phyloP scores from a whole-genome alignment of 2,113 vertebrate genomes.

The Alexandromys fortis region DNA sequence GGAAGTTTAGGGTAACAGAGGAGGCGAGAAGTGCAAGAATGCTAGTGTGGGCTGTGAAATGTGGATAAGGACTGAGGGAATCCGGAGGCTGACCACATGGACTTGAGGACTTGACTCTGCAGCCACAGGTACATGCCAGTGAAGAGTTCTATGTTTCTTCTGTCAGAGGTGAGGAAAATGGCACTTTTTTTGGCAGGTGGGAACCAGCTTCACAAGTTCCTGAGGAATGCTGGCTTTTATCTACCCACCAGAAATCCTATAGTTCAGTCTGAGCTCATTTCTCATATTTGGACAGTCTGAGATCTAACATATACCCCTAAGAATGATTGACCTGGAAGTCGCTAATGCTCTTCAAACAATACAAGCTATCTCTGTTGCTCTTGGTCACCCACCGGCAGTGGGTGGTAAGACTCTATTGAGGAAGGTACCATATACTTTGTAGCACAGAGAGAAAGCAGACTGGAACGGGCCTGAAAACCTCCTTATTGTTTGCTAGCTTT shows the following conservation, averaged over 20 bases:
- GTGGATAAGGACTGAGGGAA: not conserved
- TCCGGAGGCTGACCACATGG: not conserved
- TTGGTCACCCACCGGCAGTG: not conserved
- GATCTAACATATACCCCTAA: not conserved
- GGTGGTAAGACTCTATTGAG: not conserved
- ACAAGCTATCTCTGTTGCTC: not conserved
- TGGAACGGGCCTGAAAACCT: not conserved
- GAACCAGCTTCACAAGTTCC: not conserved
- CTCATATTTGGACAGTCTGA: not conserved
- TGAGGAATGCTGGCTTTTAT: not conserved
- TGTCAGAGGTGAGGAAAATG: not conserved
- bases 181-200: not conserved
- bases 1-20: not conserved
- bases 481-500: not conserved
- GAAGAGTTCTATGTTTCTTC: not conserved
- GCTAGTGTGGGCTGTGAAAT: not conserved
- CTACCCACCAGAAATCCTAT: not conserved
- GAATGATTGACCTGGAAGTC: not conserved
- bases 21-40: not conserved
- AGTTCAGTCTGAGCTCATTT: not conserved
- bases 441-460: not conserved
- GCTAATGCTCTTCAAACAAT: not conserved
- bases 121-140: not conserved
- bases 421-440: not conserved
- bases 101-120: not conserved